These are phyloP conservation scores for Laupala kohalensis DNA, from an alignment of 1,140 invertebrate species.

Conservation along the genomic window DNA sequence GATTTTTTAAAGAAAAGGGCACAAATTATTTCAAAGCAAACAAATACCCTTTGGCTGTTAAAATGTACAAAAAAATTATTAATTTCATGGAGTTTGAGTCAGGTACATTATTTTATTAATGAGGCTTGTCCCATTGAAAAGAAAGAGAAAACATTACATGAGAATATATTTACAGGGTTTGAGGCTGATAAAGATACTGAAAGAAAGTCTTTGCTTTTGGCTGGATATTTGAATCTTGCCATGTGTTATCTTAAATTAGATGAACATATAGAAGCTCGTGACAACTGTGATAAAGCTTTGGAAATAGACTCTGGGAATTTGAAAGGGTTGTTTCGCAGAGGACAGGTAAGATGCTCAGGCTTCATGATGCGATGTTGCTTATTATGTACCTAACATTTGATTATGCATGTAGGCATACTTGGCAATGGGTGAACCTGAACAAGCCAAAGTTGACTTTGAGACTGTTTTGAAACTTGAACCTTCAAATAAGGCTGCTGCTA, in stretches of 20 bases:
- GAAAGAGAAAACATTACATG: background rate
- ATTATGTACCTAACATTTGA: constrained; percentile 7
- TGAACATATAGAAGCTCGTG: constrained; percentile 56
- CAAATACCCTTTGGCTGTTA: constrained; percentile 68
- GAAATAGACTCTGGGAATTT: constrained; percentile 64
- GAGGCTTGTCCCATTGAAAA: background rate
- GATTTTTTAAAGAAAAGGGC: constrained; percentile 78
- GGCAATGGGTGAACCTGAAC: constrained; percentile 58
- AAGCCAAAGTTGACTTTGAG: constrained; percentile 68
- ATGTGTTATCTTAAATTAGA: constrained; percentile 73
- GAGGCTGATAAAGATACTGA: constrained; percentile 35
- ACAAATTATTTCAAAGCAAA: constrained; percentile 77
- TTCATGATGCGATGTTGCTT: background rate
- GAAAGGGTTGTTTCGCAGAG: constrained; percentile 82
- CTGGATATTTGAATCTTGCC: constrained; percentile 70
- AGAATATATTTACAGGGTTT: constrained; percentile 22
- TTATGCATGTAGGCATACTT: constrained; percentile 44
- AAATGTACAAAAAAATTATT: constrained; percentile 72
- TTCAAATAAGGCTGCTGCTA: constrained; percentile 67
- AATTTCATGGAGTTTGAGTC: constrained; percentile 22
- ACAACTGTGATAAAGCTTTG: constrained; percentile 55
- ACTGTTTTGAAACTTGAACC: constrained; percentile 57
- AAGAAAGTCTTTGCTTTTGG: constrained; percentile 49
- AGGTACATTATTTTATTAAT: constrained; percentile 16
- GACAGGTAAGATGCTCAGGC: constrained; percentile 37